phyloP scores from a whole-genome alignment of 2,888 invertebrate genomes.

The Matsumyia berberina region DNA sequence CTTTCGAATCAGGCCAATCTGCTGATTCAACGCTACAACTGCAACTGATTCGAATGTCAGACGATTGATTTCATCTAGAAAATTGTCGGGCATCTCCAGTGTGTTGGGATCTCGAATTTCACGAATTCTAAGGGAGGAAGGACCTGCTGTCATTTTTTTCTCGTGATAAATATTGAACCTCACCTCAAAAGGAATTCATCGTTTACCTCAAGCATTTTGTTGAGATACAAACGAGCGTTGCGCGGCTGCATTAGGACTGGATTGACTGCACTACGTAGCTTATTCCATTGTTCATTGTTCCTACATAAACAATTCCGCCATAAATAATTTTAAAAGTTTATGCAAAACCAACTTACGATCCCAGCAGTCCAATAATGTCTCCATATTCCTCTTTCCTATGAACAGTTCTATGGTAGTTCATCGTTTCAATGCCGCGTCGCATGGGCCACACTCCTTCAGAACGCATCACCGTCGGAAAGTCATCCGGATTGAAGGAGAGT shows the following conservation, averaged over 20 bases:
- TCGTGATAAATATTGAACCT: constrained; percentile 84
- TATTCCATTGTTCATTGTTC: constrained; percentile 88
- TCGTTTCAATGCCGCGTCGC: constrained; percentile 81
- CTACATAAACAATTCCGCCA: constrained; percentile 84
- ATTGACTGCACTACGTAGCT: constrained; percentile 87
- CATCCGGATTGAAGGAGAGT: constrained; percentile 84
- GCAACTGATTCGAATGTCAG: constrained; percentile 86
- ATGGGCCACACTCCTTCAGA: constrained; percentile 76
- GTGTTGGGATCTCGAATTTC: constrained; percentile 77
- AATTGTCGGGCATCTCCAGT: constrained; percentile 83
- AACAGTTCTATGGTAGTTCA: constrained; percentile 82
- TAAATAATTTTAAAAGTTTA: constrained; percentile 80
- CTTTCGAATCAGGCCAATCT: constrained; percentile 77
- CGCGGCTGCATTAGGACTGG: constrained; percentile 87
- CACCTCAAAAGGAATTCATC: constrained; percentile 77
- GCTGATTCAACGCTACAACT: constrained; percentile 80
- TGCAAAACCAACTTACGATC: constrained; percentile 69
- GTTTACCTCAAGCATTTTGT: constrained; percentile 84
- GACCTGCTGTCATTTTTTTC: too few species aligned
- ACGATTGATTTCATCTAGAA: constrained; percentile 85
- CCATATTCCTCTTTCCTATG: constrained; percentile 79
- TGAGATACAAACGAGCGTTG: constrained; percentile 84
- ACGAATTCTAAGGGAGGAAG: constrained; percentile 78
- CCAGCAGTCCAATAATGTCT: constrained; percentile 76
- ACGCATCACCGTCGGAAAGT: constrained; percentile 83